Evolutionary conservation across 2,797 vertebrate species (phyloP), one percentile per base, ranked within the genome.

Genomic region (Fringilla coelebs): DNA sequence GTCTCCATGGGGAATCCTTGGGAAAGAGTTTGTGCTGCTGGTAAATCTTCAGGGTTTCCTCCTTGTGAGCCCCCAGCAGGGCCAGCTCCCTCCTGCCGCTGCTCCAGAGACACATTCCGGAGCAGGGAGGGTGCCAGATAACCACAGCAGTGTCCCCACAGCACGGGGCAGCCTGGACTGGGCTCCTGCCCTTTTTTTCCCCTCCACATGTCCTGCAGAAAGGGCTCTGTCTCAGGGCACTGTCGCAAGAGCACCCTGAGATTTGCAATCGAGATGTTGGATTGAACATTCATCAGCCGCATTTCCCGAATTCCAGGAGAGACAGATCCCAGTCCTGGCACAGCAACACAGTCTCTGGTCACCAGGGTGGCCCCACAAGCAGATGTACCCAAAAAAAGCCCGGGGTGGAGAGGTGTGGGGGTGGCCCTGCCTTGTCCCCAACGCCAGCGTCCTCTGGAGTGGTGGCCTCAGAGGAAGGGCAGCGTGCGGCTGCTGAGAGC

Each of bases 291-390:
- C 87, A 63, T 85, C 95, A 94, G 85, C 49, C 2, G 11, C 95
- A 94, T 94, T 75, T 95, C 96, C 89, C 75, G 12, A 74, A 96
- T 96, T 96, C 93, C 93, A 90, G 71, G 45, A 92, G 89, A 96
- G 95, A 83, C 90, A 85, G 90, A 94, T 96, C 88, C 93, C 18
- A 34, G n/a, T 36, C 49, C 85, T 95, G 95, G 97, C 94, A 85
- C 43, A 40, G 89, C 93, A 94, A 11, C 90, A 40, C 85, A 88
- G 65, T 84, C 96, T 95, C 96, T 88, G 84, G 68, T 81, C 96
- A 87, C 88, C 93, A 90, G 60, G 1, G 38, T 78, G 89, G 80
- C 80, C 89, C 51, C 82, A 54, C 0, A 1, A 43, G 31, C 66
- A 78, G 65, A 78, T 12, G 36, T 4, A 31, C 78, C 60, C 8